Conservation (phyloP, 2,888 invertebrate genomes). For the Hydriomena furcata region DNA sequence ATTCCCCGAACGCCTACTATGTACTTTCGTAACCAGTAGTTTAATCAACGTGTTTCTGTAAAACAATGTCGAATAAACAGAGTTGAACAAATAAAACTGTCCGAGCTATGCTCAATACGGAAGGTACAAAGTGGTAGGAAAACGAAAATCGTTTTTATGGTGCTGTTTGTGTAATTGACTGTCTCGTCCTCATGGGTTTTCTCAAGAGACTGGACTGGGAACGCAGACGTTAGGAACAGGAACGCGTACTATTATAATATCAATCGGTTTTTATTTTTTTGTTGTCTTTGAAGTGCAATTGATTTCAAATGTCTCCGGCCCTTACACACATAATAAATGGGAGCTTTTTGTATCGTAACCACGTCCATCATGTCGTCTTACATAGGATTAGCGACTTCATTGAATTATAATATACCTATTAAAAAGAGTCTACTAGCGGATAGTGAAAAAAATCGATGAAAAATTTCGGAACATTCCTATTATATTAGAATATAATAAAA, state of each 20-base stretch:
- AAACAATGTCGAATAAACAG: conserved; percentile 22
- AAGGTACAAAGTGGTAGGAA: conserved; percentile 11
- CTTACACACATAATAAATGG: too few species aligned
- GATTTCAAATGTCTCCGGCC: background rate
- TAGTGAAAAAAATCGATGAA: too few species aligned
- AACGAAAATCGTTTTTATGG: conserved; percentile 13
- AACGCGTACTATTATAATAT: background rate
- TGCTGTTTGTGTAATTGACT: conserved; percentile 8
- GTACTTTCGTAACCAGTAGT: conserved; percentile 29
- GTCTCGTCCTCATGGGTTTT: conserved; percentile 2
- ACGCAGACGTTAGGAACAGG: too few species aligned
- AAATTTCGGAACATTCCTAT: too few species aligned
- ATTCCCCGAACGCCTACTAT: conserved; percentile 36
- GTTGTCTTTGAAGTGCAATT: background rate
- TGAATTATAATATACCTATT: too few species aligned
- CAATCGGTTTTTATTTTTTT: background rate
- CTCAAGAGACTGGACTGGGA: background rate
- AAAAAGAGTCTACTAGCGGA: too few species aligned
- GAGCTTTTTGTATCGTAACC: too few species aligned
- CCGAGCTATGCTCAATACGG: conserved; percentile 9
- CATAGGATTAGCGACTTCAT: too few species aligned
- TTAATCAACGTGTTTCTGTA: conserved; percentile 18
- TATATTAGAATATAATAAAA: too few species aligned
- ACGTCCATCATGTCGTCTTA: too few species aligned
- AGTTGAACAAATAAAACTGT: conserved; percentile 13